Conservation (phyloP, 2,888 invertebrate genomes). For the Panzeria rudis region DNA sequence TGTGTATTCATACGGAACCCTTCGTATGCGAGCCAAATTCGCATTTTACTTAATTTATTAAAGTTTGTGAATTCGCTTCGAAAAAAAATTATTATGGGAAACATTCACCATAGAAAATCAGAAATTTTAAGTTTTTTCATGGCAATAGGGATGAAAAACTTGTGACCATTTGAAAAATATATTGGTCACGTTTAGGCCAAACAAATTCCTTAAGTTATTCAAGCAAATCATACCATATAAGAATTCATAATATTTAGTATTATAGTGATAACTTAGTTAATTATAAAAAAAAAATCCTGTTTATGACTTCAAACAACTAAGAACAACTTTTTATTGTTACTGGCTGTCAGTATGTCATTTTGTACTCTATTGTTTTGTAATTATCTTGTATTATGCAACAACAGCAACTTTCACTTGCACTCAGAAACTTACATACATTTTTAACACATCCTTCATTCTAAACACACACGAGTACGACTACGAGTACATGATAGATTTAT, state of each 20-base stretch:
- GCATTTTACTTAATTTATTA: too few relatives aligned
- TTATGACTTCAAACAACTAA: background rate
- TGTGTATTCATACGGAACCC: too few relatives aligned
- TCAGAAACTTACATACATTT: constrained; percentile 2
- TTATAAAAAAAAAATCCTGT: constrained; percentile 11
- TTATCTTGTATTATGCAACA: background rate
- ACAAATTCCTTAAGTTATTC: background rate
- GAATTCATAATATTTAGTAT: too few relatives aligned
- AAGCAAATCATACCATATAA: too few relatives aligned
- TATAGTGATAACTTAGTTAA: constrained; percentile 18
- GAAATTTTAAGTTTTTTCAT: too few relatives aligned
- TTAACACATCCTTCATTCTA: background rate
- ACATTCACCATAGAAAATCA: too few relatives aligned
- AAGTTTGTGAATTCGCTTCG: too few relatives aligned
- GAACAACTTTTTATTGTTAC: background rate
- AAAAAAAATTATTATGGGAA: too few relatives aligned
- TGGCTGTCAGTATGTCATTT: constrained; percentile 1
- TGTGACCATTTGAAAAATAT: too few relatives aligned
- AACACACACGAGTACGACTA: background rate
- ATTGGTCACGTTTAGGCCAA: background rate
- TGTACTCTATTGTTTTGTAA: constrained; percentile 1
- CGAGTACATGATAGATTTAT: background rate
- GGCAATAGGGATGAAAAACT: too few relatives aligned
- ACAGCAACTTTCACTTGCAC: background rate
- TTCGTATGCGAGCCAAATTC: too few relatives aligned